Evolutionary conservation across 2,113 vertebrate species (phyloP), one percentile per base, ranked within the genome.

Genomic region (Sciurus niger): DNA sequence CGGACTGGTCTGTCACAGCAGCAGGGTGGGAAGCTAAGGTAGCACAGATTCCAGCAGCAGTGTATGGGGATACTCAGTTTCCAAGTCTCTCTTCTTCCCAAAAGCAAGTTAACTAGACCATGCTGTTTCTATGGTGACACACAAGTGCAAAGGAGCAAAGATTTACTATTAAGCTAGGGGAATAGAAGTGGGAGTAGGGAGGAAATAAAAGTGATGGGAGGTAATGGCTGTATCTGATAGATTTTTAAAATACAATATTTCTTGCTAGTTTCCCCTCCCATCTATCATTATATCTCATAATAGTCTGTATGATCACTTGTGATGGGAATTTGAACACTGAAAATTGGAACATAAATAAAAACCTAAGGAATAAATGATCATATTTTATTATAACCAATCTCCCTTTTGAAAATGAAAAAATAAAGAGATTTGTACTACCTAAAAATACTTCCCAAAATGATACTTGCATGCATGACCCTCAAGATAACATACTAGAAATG

Each of bases 321-420:
- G 68, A 51, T 68, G 25, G 25, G 2, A 78, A 48, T 32, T 28
- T 8, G 34, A 93, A 4, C 25, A 53, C 6, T 72, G 63, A 87
- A 83, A 92, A 87, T 63, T 78, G 68, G 8, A 55, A 82, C 34
- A 53, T 58, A 55, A 97, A 65, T 84, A 80, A 86, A 68, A 63
- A 93, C 55, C 30, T 72, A 55, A 87, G 84, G 17, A 76, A 73
- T 53, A 88, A 88, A 73, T 10, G 53, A 32, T 2, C 17, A 13
- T 72, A 73, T 77, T 68, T 83, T 46, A 79, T 58, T 68, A 79
- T 65, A 93, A 68, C 3, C 24, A 83, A 84, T 13, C 20, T 20
- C 8, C 40, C 34, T 8, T 74, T 84, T 46, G 28, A 8, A 91
- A 89, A 73, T 90, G 74, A 93, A 90, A 43, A 93, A 53, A 90